Evolutionary conservation across 1,140 invertebrate genomes (phyloP), one percentile per base, ranked within the genome.

Genomic region (Melitaea cinxia): DNA sequence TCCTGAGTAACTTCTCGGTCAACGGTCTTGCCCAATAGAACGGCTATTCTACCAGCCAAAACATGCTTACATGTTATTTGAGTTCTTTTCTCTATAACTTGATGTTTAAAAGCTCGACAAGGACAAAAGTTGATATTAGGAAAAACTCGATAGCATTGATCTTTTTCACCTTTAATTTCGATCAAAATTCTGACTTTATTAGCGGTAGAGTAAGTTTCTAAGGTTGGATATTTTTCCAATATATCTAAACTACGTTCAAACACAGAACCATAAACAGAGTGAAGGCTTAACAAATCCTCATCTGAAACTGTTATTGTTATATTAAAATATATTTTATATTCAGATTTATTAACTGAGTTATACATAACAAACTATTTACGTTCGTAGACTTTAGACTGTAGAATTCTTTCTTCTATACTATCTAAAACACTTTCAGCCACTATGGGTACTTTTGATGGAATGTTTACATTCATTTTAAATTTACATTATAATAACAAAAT

Each of bases 21-120:
- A 3, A 71, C 78, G 1, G 92, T 81, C 77, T 91, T 92, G 1
- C 81, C 77, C 17, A 90, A 82, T 26, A 93, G 90, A 47, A 91
- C 60, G 10, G 92, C 91, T 54, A 95, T 69, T 80, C 92, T 92
- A 23, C 89, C 91, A 7, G 93, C 94, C 62, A 95, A 73, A 35
- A 95, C 83, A 77, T 95, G 94, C 73, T 95, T 93, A 73, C 61
- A 95, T 14, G 92, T 94, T 23, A 93, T 83, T 62, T 88, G 78
- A 33, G 77, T 77, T 70, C 88, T 87, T 23, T 83, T 73, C 49
- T 89, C 85, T 35, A 95, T 74, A 60, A 94, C 93, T 70, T 94
- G 91, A 50, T 87, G 89, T 66, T 93, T 92, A 67, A 92, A 95
- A 15, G 92, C 91, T 49, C 68, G 73, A 77, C 94, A 95, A 1